These are phyloP conservation scores for Hyppa rectilinea DNA, from an alignment of 2,888 invertebrate species.

Conservation along the genomic window DNA sequence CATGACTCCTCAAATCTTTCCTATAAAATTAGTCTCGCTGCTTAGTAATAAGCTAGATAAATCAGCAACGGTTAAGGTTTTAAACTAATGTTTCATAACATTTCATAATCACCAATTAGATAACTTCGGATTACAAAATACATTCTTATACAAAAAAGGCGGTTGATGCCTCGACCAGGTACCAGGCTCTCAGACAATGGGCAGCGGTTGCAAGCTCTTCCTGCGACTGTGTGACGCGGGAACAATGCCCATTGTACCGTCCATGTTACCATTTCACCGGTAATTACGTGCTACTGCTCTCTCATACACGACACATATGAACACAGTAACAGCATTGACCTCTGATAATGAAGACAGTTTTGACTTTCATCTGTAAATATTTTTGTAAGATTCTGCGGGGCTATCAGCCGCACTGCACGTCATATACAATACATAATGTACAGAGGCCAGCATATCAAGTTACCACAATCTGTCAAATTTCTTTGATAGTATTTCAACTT, in stretches of 20 bases:
- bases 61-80: not conserved
- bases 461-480: no score
- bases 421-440: not conserved
- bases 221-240: conserved; percentile 70
- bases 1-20: not conserved
- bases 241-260: conserved; percentile 84
- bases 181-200: conserved; percentile 80
- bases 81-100: conserved; percentile 30
- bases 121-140: conserved; percentile 57
- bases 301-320: conserved; percentile 52
- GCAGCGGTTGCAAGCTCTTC: conserved; percentile 72
- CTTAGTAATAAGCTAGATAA: not conserved
- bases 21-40: not conserved
- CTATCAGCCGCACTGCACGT: not conserved
- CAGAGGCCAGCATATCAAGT: no score
- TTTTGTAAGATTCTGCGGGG: conserved; percentile 5
- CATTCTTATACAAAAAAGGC: conserved; percentile 50
- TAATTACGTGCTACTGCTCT: conserved; percentile 74
- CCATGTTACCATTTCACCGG: conserved; percentile 84
- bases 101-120: conserved; percentile 39
- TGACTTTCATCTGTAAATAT: conserved; percentile 28
- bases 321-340: conserved; percentile 48
- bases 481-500: no score
- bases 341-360: conserved; percentile 45
- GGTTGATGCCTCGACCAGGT: conserved; percentile 56